Evolutionary conservation across 2,797 vertebrate species (phyloP).

Genomic region (Eutrigla gurnardus): DNA sequence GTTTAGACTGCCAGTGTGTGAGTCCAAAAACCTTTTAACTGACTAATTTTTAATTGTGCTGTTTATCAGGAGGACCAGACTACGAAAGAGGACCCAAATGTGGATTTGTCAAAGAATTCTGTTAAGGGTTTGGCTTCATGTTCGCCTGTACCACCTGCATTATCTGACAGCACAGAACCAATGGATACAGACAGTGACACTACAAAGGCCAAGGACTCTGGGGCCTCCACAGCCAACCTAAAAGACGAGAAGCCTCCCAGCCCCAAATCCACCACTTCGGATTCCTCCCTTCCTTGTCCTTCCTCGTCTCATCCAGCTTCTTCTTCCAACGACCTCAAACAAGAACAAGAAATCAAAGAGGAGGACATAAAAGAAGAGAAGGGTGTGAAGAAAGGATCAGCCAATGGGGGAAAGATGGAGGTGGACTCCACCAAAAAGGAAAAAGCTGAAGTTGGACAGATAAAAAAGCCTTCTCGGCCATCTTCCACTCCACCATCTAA

Average conservation of each 20-base stretch:
- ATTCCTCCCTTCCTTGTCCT: constrained; percentile 41
- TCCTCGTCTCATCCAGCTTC: constrained; percentile 42
- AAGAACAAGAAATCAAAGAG: constrained; percentile 44
- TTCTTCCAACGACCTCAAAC: constrained; percentile 45
- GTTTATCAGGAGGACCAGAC: constrained; percentile 61
- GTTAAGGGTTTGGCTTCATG: constrained; percentile 48
- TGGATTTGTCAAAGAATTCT: constrained; percentile 55
- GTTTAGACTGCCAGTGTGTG: neutral
- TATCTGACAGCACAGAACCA: constrained; percentile 58
- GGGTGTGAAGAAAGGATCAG: constrained; percentile 48
- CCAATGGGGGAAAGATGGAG: constrained; percentile 71
- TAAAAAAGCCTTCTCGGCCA: constrained; percentile 61
- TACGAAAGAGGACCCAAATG: constrained; percentile 32
- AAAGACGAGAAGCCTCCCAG: constrained; percentile 57
- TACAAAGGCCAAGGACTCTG: constrained; percentile 42
- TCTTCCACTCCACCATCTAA: constrained; percentile 77
- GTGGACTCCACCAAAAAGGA: constrained; percentile 66
- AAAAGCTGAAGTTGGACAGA: constrained; percentile 42
- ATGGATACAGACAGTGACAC: constrained; percentile 69
- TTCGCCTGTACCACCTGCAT: constrained; percentile 31
- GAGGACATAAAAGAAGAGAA: constrained; percentile 57
- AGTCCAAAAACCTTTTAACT: neutral
- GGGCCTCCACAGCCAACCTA: constrained; percentile 42
- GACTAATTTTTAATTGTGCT: constrained; percentile 14
- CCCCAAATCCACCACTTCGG: constrained; percentile 44